Evolutionary conservation across 1,140 invertebrate genomes (phyloP).

Genomic region (Lasaia peninsularis): DNA sequence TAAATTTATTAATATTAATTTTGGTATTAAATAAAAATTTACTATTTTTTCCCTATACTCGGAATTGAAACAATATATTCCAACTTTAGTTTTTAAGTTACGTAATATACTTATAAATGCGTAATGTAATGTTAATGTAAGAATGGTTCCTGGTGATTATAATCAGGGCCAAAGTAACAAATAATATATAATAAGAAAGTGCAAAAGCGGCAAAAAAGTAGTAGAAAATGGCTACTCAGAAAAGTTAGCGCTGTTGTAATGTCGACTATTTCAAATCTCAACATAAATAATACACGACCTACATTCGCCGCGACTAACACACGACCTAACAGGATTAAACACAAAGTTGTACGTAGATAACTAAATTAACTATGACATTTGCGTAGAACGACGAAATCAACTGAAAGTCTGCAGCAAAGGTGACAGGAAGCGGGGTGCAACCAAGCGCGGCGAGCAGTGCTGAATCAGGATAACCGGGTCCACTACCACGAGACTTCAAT

Average conservation of each 20-base stretch:
- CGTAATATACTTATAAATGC: too few relatives aligned
- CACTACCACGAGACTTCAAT: slow-evolving; percentile 39
- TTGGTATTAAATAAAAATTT: too few relatives aligned
- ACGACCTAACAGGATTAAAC: slow-evolving; percentile 28
- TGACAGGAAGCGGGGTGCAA: slow-evolving; percentile 65
- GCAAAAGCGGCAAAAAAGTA: too few relatives aligned
- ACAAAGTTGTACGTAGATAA: slow-evolving; percentile 31
- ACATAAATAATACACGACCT: slow-evolving; percentile 6
- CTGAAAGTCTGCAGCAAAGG: slow-evolving; percentile 63
- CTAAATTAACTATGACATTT: slow-evolving; percentile 47
- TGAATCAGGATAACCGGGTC: slow-evolving; percentile 47
- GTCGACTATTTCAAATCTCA: background rate
- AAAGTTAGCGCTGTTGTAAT: background rate
- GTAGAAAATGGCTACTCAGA: background rate
- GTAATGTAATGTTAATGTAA: too few relatives aligned
- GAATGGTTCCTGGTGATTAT: too few relatives aligned
- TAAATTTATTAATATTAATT: too few relatives aligned
- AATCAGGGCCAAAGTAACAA: too few relatives aligned
- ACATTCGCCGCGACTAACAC: background rate
- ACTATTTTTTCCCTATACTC: too few relatives aligned
- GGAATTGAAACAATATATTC: too few relatives aligned
- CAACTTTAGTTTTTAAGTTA: too few relatives aligned
- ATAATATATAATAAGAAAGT: too few relatives aligned
- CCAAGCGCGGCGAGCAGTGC: slow-evolving; percentile 47
- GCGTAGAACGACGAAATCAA: slow-evolving; percentile 61